Evolutionary conservation across 2,113 vertebrate genomes (phyloP).

Genomic region (Scopus umbretta): DNA sequence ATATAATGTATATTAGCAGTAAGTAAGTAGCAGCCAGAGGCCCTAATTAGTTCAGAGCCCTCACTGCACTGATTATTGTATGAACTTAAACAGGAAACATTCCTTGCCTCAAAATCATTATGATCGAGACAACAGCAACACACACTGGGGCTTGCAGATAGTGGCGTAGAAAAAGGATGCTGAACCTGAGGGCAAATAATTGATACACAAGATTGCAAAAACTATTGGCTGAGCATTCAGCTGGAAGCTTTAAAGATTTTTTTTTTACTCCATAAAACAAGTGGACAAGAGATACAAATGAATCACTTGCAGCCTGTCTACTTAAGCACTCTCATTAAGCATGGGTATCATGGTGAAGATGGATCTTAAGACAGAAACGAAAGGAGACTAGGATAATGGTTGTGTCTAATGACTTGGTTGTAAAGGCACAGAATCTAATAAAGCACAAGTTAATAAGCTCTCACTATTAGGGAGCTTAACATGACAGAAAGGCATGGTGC

Average conservation of each 20-base stretch:
- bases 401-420: slow-evolving; percentile 34
- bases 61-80: neutral
- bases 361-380: neutral
- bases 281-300: neutral
- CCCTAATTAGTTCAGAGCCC: neutral
- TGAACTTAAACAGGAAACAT: neutral
- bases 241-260: neutral
- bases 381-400: neutral
- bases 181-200: slow-evolving; percentile 9
- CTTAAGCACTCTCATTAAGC: slow-evolving; percentile 43
- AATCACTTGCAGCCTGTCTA: neutral
- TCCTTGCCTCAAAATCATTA: neutral
- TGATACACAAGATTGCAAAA: neutral
- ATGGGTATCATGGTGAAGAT: neutral
- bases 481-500: neutral
- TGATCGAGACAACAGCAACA: neutral
- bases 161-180: neutral
- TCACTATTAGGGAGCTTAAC: neutral
- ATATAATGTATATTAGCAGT: neutral
- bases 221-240: neutral
- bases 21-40: neutral
- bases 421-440: slow-evolving; percentile 33
- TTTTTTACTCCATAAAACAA: neutral
- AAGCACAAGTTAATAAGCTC: slow-evolving; percentile 41
- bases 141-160: neutral